Percentiles rank a stretch among this genome's conserved stretches.
Evolutionary conservation across 2,888 invertebrate genomes (phyloP).

Genomic region (Pristionchus arcanus): DNA sequence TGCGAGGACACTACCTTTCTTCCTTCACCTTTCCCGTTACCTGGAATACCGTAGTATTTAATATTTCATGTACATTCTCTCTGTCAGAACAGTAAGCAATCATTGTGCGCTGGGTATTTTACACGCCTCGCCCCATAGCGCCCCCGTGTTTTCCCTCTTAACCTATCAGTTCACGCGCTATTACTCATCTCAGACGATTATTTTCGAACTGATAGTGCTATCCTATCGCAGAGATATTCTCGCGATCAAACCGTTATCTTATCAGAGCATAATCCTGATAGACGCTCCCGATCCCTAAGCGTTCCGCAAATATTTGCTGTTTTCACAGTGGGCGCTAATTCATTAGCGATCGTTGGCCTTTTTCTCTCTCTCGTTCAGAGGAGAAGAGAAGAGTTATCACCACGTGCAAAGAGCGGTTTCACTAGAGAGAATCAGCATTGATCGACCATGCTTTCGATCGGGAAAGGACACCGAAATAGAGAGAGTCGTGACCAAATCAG

Average conservation of each 20-base stretch:
- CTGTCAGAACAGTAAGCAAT: too few species aligned
- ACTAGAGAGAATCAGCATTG: not conserved
- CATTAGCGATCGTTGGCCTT: slow-evolving; percentile 36
- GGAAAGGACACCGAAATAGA: not conserved
- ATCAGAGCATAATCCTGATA: not conserved
- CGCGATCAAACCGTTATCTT: not conserved
- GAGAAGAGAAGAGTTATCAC: not conserved
- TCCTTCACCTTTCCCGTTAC: too few species aligned
- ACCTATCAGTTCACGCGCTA: too few species aligned
- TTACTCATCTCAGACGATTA: too few species aligned
- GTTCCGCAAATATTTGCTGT: slow-evolving; percentile 42
- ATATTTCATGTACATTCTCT: too few species aligned
- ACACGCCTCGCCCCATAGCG: too few species aligned
- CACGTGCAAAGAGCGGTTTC: slow-evolving; percentile 24
- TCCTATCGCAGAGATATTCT: not conserved
- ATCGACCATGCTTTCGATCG: not conserved
- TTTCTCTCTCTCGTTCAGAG: not conserved
- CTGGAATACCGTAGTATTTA: too few species aligned
- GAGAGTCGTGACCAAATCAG: not conserved
- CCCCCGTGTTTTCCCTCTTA: too few species aligned
- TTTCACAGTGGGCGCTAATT: slow-evolving; percentile 10
- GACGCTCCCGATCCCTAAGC: not conserved
- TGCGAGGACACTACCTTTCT: too few species aligned
- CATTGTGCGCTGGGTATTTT: too few species aligned
- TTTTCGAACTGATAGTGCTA: not conserved